Base-by-base conservation (phyloP, 2,797 vertebrate genomes). In the Neosilurus hyrtlii region DNA sequence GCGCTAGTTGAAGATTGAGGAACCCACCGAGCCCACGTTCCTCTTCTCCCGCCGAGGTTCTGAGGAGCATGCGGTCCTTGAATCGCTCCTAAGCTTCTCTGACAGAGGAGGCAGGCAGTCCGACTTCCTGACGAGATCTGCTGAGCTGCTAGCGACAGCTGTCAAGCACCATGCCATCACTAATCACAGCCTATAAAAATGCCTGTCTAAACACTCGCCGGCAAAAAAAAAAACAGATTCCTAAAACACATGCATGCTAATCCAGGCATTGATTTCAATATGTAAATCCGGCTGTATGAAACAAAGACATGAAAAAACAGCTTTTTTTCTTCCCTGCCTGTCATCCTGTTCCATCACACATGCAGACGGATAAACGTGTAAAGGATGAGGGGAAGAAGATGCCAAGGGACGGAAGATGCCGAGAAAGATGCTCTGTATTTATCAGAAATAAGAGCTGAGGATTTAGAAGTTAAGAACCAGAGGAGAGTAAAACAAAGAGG, bases 131-230 rank as follows among this genome's bases (percentile, higher is more conserved):
- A 86, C 83, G 86, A 82, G 86, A 80, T 84, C 59, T 86, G 81
- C 87, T 24, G 82, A 86, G 86, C 87, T 88, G 86, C 81, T 84
- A 88, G 88, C 88, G 89, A 89, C 89, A 90, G 89, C 88, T 90
- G 89, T 89, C 88, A 89, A 85, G 88, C 88, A 87, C 72, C 76
- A 20, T 81, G 89, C 85, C 83, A 82, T 89, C 88, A 59, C 78
- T 79, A 87, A 88, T 84, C 84, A 86, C 86, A 86, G 81, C 86
- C 86, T 81, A 85, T 87, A 88, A 88, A 89, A 86, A 88, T 87
- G 79, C 85, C 88, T 77, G 83, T 88, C 86, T 88, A 86, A 89
- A 89, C 83, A 80, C 83, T 85, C 72, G 15, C 63, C 67, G 12
- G 82, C 75, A 66, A 83, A 85, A 81, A 81, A 43, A 79, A 70